These are phyloP conservation scores for Pagetopsis macropterus DNA, from an alignment of 2,797 vertebrate species.

Conservation along the genomic window DNA sequence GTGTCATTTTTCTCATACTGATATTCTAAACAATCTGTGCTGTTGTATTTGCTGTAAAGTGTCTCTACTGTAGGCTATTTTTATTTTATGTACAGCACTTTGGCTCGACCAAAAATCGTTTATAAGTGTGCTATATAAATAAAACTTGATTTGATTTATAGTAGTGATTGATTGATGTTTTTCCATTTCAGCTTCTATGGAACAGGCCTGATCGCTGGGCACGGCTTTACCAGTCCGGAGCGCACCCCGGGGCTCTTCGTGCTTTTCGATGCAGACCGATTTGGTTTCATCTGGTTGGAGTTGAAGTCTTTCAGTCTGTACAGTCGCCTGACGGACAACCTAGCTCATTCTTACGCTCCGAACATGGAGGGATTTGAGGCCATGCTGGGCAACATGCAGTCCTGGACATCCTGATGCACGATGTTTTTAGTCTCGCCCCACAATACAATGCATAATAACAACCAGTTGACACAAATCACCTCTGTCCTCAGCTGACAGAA, in stretches of 20 bases:
- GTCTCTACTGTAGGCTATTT: too few species aligned
- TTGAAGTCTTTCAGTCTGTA: slow-evolving; percentile 98
- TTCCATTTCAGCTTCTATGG: slow-evolving; percentile 90
- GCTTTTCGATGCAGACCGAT: slow-evolving; percentile 93
- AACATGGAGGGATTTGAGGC: slow-evolving; percentile 93
- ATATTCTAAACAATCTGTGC: too few species aligned
- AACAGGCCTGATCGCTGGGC: slow-evolving; percentile 95
- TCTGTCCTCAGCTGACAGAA: slow-evolving; percentile 50
- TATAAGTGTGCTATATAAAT: too few species aligned
- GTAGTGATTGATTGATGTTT: slow-evolving; percentile 6
- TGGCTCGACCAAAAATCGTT: too few species aligned
- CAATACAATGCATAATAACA: slow-evolving; percentile 34
- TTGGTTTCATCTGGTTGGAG: slow-evolving; percentile 99
- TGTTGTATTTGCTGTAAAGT: too few species aligned
- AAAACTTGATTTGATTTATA: too few species aligned
- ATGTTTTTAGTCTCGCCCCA: slow-evolving; percentile 79
- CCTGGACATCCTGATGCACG: slow-evolving; percentile 90
- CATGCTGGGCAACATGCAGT: slow-evolving; percentile 97
- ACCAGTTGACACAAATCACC: slow-evolving; percentile 45
- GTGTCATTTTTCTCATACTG: too few species aligned
- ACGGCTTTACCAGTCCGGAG: slow-evolving; percentile 97
- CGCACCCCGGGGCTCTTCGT: slow-evolving; percentile 94
- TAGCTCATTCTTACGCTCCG: slow-evolving; percentile 90
- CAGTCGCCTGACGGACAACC: slow-evolving; percentile 93
- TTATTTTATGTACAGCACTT: too few species aligned